phyloP scores from a whole-genome alignment of 1,140 invertebrate genomes.

The Eriosoma lanigerum region DNA sequence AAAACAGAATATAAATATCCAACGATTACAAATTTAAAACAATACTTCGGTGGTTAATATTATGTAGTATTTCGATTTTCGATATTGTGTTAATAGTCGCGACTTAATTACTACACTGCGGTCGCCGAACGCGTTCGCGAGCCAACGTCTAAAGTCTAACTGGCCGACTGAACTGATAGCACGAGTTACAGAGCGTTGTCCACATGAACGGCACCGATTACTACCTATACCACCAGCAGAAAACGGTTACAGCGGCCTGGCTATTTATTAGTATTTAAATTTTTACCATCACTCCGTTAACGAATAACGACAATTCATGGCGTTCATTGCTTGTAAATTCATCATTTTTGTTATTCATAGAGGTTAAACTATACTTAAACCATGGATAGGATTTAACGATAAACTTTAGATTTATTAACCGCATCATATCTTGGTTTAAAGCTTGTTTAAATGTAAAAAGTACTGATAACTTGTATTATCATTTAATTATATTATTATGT shows the following conservation, averaged over 20 bases:
- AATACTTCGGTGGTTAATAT: background rate
- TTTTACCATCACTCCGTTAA: slow-evolving; percentile 14
- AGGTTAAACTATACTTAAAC: too few relatives aligned
- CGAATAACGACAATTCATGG: too few relatives aligned
- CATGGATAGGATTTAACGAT: too few relatives aligned
- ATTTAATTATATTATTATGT: too few relatives aligned
- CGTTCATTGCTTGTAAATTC: background rate
- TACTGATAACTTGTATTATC: too few relatives aligned
- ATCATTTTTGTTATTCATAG: too few relatives aligned
- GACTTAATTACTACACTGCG: background rate
- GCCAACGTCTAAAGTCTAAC: slow-evolving; percentile 41
- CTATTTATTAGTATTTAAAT: background rate
- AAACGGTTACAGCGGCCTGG: background rate
- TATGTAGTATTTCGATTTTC: background rate
- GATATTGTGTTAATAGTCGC: background rate
- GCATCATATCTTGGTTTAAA: too few relatives aligned
- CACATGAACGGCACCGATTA: background rate
- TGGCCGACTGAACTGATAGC: slow-evolving; percentile 32
- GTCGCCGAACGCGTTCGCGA: background rate
- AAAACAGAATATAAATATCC: background rate
- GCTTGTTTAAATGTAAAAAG: too few relatives aligned
- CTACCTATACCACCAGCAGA: background rate
- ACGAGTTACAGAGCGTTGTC: background rate
- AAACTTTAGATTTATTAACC: too few relatives aligned
- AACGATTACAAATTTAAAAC: background rate